A percentile compares a stretch with the other conserved stretches of the same genome.
These are phyloP conservation scores for Clostera curtula DNA, from an alignment of 2,888 invertebrate species.

Conservation along the genomic window DNA sequence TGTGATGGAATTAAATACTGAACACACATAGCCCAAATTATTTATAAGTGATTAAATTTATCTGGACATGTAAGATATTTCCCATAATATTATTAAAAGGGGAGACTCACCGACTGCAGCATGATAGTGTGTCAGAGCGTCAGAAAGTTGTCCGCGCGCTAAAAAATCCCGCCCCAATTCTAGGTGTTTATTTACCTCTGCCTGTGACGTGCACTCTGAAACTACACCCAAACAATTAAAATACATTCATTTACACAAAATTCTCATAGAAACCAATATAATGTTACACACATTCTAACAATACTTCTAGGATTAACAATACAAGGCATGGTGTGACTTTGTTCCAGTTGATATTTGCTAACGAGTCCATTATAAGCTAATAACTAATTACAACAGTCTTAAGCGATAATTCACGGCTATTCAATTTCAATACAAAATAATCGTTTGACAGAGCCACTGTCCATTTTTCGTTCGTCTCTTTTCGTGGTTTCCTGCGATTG, in stretches of 20 bases:
- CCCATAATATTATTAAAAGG: no score
- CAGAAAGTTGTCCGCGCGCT: slow-evolving; percentile 93
- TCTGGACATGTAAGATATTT: no score
- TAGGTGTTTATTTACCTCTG: slow-evolving; percentile 93
- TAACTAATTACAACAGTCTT: slow-evolving; percentile 41
- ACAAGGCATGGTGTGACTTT: slow-evolving; percentile 80
- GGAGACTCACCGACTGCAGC: slow-evolving; percentile 90
- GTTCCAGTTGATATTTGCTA: slow-evolving; percentile 75
- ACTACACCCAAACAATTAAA: slow-evolving; percentile 62
- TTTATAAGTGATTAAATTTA: no score
- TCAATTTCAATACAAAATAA: slow-evolving; percentile 53
- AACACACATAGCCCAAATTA: no score
- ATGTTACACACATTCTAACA: slow-evolving; percentile 79
- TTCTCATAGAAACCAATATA: no score
- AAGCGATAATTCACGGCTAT: slow-evolving; percentile 35
- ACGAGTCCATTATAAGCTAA: slow-evolving; percentile 63
- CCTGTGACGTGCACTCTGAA: slow-evolving; percentile 80
- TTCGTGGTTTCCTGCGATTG: slow-evolving; percentile 74
- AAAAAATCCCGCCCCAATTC: slow-evolving; percentile 95
- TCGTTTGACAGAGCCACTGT: slow-evolving; percentile 60
- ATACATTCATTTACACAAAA: slow-evolving; percentile 19
- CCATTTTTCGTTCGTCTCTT: slow-evolving; percentile 68
- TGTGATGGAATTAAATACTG: no score
- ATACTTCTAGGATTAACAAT: slow-evolving; percentile 79
- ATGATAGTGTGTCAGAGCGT: slow-evolving; percentile 98